Evolutionary conservation across 2,797 vertebrate species (phyloP).

Genomic region (Paramormyrops hopkinsi): DNA sequence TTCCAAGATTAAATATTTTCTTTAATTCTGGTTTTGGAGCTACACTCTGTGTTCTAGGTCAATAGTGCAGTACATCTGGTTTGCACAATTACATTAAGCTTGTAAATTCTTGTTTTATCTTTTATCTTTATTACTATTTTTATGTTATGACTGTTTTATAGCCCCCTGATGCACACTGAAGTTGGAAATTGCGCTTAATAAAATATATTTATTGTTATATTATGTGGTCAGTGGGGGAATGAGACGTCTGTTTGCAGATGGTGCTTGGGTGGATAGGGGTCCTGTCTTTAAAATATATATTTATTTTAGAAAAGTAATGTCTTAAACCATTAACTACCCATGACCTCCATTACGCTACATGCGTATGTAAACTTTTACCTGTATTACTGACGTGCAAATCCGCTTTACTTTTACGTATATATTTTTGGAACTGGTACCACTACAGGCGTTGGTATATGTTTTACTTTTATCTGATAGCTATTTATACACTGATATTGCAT

Average conservation of each 20-base stretch:
- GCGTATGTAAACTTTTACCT: background rate
- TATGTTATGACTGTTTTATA: background rate
- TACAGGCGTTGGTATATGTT: background rate
- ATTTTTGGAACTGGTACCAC: background rate
- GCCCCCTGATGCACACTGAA: background rate
- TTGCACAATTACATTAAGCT: background rate
- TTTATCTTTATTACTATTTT: background rate
- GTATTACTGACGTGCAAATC: background rate
- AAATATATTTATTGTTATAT: slow-evolving; percentile 1
- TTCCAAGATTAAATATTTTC: background rate
- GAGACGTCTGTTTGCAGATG: background rate
- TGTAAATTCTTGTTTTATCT: background rate
- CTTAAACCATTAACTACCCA: background rate
- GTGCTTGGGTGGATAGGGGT: background rate
- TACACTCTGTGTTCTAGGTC: background rate
- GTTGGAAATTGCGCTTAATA: background rate
- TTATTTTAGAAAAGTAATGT: background rate
- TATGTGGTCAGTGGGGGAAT: background rate
- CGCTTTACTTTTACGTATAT: background rate
- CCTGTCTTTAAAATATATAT: background rate
- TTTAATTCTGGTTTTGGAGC: background rate
- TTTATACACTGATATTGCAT: background rate
- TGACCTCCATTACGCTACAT: background rate
- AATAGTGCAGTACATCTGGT: background rate
- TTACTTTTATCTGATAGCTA: background rate